Base-by-base conservation (phyloP, 2,797 vertebrate species). In the Cetoscarus ocellatus region DNA sequence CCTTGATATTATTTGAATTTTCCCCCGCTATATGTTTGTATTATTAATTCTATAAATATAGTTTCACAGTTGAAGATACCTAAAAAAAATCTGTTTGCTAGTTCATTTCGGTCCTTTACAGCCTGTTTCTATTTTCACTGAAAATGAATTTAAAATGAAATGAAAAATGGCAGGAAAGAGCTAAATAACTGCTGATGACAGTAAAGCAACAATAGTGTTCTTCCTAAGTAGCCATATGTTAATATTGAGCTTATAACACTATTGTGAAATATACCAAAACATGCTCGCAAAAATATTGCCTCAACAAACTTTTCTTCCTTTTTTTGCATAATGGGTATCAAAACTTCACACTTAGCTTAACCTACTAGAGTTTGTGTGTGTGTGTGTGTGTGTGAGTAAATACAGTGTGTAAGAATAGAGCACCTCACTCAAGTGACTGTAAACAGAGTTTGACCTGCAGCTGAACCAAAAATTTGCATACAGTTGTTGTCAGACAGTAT, bases 391-490 rank as follows among this genome's bases (percentile, higher is more conserved):
- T 51, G 19, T 13, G 49, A 34, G 50, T 51, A 18, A 34, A 10
- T 51, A 34, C 50, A 13, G 27, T 51, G 17, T 19, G 44, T 18
- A 66, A 66, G 10, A 60, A 42, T 63, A 36, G 63, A 53, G 47
- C 36, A 40, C 45, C 34, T 71, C 10, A 39, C 47, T 52, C 17
- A 63, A 68, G 60, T 8, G 8, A 15, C 62, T 35, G 60, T 65
- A 75, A 73, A 69, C 72, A 76, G 15, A 66, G 15, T 68, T 34
- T 77, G 61, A 79, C 79, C 75, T 47, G 55, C 44, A 39, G 61
- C 8, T 79, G 73, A 86, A 84, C 79, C 39, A n/a, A 5, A 39
- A 40, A 45, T 35, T 18, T 14, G 40, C 47, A 61, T 48, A 44
- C 51, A 61, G 60, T 60, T 48, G 47, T 39, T 68, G 56, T 64